Evolutionary conservation across 1,140 invertebrate genomes (phyloP).

Genomic region (Heliconius congener): DNA sequence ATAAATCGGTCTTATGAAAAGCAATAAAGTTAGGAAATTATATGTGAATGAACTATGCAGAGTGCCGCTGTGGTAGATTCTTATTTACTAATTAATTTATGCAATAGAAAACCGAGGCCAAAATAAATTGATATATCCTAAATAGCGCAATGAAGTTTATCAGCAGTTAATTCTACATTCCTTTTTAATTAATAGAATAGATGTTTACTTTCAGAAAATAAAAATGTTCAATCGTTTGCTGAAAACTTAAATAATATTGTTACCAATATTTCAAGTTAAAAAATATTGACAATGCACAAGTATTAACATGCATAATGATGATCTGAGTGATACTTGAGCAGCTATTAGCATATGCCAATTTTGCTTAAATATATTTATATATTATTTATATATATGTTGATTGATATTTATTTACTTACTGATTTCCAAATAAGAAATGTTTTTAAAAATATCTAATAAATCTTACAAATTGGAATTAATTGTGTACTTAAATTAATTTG

Average conservation of each 20-base stretch:
- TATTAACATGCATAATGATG: constrained; percentile 12
- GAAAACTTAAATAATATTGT: not conserved
- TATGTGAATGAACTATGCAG: constrained; percentile 20
- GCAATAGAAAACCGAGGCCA: constrained; percentile 33
- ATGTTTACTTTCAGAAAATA: constrained; percentile 42
- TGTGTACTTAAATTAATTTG: too few species aligned
- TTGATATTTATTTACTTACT: constrained; percentile 14
- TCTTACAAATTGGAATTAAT: too few species aligned
- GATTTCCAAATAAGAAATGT: not conserved
- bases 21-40: constrained; percentile 33
- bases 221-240: constrained; percentile 10
- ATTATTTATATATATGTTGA: not conserved
- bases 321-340: constrained; percentile 38
- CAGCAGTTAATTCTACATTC: constrained; percentile 44
- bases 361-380: constrained; percentile 17
- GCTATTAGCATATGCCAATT: constrained; percentile 37
- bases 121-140: constrained; percentile 26
- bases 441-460: not conserved
- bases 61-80: not conserved
- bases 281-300: constrained; percentile 43
- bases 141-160: constrained; percentile 29
- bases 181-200: constrained; percentile 48
- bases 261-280: not conserved
- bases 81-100: constrained; percentile 25
- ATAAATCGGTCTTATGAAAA: constrained; percentile 39